Percentiles rank a stretch among this genome's conserved stretches.
These are phyloP conservation scores for Listrodromus nycthemerus DNA, from an alignment of 2,888 invertebrate species.

Conservation along the genomic window DNA sequence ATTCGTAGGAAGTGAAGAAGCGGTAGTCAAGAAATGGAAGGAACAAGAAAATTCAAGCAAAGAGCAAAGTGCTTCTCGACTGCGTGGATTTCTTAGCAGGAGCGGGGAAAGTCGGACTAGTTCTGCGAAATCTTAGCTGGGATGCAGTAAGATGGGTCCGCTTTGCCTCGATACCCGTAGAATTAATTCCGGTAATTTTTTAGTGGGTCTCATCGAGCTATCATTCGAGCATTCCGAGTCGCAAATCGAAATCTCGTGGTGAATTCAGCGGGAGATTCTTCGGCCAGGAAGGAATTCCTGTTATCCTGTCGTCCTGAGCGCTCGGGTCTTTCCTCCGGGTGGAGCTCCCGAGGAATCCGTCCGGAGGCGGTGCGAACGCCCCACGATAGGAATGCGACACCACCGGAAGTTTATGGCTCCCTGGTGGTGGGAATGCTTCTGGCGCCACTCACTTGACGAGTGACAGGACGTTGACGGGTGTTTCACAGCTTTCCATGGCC, in stretches of 20 bases:
- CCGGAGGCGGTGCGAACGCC: slow-evolving; percentile 16
- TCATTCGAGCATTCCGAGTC: not conserved
- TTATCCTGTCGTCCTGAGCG: slow-evolving; percentile 71
- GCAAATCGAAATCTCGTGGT: too few relatives aligned
- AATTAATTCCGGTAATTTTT: too few relatives aligned
- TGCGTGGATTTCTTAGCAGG: too few relatives aligned
- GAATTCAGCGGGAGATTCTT: not conserved
- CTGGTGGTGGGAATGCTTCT: slow-evolving; percentile 81
- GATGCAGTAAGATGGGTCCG: too few relatives aligned
- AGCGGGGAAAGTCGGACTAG: too few relatives aligned
- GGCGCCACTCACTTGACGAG: slow-evolving; percentile 80
- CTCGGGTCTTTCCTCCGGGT: slow-evolving; percentile 58
- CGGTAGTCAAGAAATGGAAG: too few relatives aligned
- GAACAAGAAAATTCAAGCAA: too few relatives aligned
- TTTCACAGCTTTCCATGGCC: not conserved
- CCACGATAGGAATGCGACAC: slow-evolving; percentile 7
- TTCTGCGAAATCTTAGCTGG: too few relatives aligned
- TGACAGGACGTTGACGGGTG: slow-evolving; percentile 71
- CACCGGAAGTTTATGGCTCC: slow-evolving; percentile 75
- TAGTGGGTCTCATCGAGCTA: too few relatives aligned
- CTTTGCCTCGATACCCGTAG: too few relatives aligned
- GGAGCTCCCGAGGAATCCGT: slow-evolving; percentile 32
- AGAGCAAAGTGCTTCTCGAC: too few relatives aligned
- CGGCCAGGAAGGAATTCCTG: slow-evolving; percentile 62
- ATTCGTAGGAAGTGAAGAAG: not conserved